phyloP scores from a whole-genome alignment of 2,888 invertebrate species.

The Callyntrura sp. region DNA sequence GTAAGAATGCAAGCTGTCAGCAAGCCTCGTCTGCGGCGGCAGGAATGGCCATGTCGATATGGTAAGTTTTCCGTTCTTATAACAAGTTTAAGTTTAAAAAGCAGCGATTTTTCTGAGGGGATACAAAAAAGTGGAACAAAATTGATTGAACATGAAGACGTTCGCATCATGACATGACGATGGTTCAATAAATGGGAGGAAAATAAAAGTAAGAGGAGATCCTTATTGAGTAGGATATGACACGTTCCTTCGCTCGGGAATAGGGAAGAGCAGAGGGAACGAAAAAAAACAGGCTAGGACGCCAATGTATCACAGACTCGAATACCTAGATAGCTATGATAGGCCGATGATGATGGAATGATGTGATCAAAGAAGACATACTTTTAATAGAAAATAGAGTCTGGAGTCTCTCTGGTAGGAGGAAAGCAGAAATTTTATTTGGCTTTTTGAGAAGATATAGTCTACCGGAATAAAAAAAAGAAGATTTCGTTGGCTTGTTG shows the following conservation, averaged over 20 bases:
- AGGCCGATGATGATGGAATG: too few species aligned
- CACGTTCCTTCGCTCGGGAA: background rate
- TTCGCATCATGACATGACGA: background rate
- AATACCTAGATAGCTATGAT: too few species aligned
- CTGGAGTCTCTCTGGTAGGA: too few species aligned
- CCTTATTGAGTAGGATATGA: conserved; percentile 1
- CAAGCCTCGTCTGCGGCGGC: conserved; percentile 63
- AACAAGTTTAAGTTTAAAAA: background rate
- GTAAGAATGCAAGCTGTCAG: conserved; percentile 74
- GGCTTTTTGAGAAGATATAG: too few species aligned
- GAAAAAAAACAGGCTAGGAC: background rate
- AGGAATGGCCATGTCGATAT: conserved; percentile 62
- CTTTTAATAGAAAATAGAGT: too few species aligned
- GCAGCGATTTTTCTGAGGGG: background rate
- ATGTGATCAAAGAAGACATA: too few species aligned
- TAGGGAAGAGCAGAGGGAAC: background rate
- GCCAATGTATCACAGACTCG: background rate
- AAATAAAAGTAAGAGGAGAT: background rate
- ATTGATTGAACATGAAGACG: conserved; percentile 1
- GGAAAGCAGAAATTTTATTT: too few species aligned
- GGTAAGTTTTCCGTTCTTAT: conserved; percentile 48
- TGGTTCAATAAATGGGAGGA: too few species aligned
- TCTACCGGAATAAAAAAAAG: too few species aligned
- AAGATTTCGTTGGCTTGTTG: too few species aligned
- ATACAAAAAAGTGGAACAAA: background rate